A percentile compares a stretch with the other conserved stretches of the same genome.
phyloP scores from a whole-genome alignment of 2,888 invertebrate genomes.

The Cabera pusaria region DNA sequence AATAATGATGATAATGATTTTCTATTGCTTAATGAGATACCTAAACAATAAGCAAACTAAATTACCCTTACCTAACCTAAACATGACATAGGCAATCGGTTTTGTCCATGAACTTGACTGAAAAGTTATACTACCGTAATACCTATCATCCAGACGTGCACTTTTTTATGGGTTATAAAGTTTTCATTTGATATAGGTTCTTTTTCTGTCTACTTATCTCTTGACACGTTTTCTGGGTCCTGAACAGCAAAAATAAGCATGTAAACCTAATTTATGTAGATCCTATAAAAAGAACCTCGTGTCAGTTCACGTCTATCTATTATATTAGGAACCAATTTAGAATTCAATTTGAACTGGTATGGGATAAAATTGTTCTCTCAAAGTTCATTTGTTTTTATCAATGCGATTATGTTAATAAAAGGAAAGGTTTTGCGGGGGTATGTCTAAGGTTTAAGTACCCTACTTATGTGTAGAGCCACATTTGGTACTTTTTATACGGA shows the following conservation, averaged over 20 bases:
- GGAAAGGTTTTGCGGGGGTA: slow-evolving; percentile 5
- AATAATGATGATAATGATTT: no score
- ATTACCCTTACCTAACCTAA: no score
- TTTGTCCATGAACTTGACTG: no score
- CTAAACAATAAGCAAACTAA: no score
- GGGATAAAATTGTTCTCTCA: slow-evolving; percentile 7
- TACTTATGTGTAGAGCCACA: background rate
- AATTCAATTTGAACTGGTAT: slow-evolving; percentile 11
- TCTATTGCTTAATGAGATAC: no score
- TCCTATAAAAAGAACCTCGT: slow-evolving; percentile 6
- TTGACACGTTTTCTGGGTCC: slow-evolving; percentile 7
- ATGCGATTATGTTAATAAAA: slow-evolving; percentile 16
- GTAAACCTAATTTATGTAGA: slow-evolving; percentile 15
- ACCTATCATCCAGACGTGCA: no score
- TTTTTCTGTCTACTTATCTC: slow-evolving; percentile 3
- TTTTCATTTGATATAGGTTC: background rate
- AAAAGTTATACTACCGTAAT: no score
- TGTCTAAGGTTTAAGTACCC: background rate
- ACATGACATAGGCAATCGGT: no score
- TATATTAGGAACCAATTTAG: slow-evolving; percentile 19
- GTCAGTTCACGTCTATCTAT: slow-evolving; percentile 11
- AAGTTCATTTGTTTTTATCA: slow-evolving; percentile 15
- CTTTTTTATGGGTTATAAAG: background rate
- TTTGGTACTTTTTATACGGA: background rate
- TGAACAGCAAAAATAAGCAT: slow-evolving; percentile 3